Conservation (phyloP, 1,140 invertebrate species). For the Cotesia chilonis region DNA sequence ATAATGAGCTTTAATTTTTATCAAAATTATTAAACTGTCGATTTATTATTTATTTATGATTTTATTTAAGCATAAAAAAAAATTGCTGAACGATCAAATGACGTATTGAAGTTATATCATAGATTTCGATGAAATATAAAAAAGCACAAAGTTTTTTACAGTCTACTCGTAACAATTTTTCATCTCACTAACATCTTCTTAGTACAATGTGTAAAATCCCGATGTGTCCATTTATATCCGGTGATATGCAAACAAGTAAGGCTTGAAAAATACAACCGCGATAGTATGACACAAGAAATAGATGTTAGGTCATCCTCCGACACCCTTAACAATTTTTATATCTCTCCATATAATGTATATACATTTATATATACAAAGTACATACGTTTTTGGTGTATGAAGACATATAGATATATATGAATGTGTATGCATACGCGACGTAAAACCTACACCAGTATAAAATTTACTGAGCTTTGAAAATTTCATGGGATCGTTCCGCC, state of each 20-base stretch:
- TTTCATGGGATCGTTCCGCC: slow-evolving; percentile 14
- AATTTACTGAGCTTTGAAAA: slow-evolving; percentile 33
- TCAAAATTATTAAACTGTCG: too few relatives aligned
- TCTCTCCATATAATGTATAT: too few relatives aligned
- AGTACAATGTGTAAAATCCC: slow-evolving; percentile 35
- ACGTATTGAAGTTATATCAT: too few relatives aligned
- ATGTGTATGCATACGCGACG: background rate
- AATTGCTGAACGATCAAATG: too few relatives aligned
- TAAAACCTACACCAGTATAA: slow-evolving; percentile 12
- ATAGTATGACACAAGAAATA: slow-evolving; percentile 29
- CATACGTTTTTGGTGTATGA: background rate
- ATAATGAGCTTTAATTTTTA: too few relatives aligned
- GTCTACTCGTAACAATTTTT: too few relatives aligned
- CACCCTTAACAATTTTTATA: slow-evolving; percentile 2
- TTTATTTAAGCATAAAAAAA: too few relatives aligned
- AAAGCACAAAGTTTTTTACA: too few relatives aligned
- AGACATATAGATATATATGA: slow-evolving; percentile 2
- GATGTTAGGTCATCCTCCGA: slow-evolving; percentile 24
- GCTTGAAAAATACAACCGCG: slow-evolving; percentile 29
- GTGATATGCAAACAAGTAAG: background rate
- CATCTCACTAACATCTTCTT: too few relatives aligned
- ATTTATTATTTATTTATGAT: too few relatives aligned
- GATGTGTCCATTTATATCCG: slow-evolving; percentile 35
- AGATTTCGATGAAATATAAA: too few relatives aligned
- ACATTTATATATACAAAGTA: background rate